These are phyloP conservation scores for Trichopoda pennipes DNA, from an alignment of 2,888 invertebrate species.

Conservation along the genomic window DNA sequence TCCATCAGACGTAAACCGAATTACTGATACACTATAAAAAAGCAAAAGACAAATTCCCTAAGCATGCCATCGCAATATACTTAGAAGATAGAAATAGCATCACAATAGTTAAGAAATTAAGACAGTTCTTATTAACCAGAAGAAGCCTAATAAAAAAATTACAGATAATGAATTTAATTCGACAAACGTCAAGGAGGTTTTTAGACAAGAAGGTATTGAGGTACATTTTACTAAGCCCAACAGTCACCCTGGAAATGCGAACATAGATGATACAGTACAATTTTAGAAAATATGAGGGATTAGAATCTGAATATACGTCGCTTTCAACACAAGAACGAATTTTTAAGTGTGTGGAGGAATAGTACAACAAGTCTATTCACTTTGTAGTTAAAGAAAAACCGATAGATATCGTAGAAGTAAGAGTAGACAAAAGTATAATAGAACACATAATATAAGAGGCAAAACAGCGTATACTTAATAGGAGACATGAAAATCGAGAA, in stretches of 20 bases:
- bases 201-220: too few species aligned
- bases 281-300: constrained; percentile 14
- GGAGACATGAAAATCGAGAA: constrained; percentile 12
- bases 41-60: background rate
- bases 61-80: constrained; percentile 3
- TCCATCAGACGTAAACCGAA: too few species aligned
- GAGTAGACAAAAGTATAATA: background rate
- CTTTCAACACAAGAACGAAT: constrained; percentile 16
- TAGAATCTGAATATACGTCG: constrained; percentile 9
- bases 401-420: constrained; percentile 1
- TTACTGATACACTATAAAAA: background rate
- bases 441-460: background rate
- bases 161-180: too few species aligned
- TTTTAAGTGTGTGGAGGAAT: constrained; percentile 25
- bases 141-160: background rate
- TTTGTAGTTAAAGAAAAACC: background rate
- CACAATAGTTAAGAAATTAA: background rate
- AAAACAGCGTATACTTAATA: constrained; percentile 1
- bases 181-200: too few species aligned
- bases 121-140: constrained; percentile 9
- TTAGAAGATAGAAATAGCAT: background rate
- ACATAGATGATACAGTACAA: constrained; percentile 8
- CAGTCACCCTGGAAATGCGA: constrained; percentile 36
- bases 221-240: too few species aligned
- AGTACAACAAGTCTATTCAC: constrained; percentile 30